phyloP scores from a whole-genome alignment of 2,113 vertebrate species.

The Eptesicus fuscus region DNA sequence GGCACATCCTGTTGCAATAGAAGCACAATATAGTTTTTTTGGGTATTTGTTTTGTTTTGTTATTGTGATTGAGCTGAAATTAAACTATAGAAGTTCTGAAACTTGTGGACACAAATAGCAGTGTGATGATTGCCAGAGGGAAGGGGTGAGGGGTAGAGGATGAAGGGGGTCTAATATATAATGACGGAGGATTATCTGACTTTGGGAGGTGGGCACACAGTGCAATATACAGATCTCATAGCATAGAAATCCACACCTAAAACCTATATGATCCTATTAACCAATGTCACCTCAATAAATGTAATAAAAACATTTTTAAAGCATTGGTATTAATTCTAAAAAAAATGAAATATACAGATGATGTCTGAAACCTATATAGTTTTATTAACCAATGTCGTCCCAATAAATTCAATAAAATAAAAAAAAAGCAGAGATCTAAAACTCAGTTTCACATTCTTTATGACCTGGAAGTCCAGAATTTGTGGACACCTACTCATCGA shows the following conservation, averaged over 20 bases:
- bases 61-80: not conserved
- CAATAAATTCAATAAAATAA: not conserved
- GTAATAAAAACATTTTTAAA: not conserved
- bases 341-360: not conserved
- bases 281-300: not conserved
- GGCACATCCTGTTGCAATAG: not conserved
- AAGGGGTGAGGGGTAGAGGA: not conserved
- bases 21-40: not conserved
- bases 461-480: not conserved
- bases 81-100: not conserved
- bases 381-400: not conserved
- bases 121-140: not conserved
- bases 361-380: not conserved
- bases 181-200: not conserved
- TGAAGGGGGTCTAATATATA: not conserved
- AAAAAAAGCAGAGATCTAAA: not conserved
- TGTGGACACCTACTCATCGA: not conserved
- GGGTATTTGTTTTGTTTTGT: not conserved
- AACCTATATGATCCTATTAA: not conserved
- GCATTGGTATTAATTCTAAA: not conserved
- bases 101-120: not conserved
- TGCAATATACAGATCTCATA: not conserved
- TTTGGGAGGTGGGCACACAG: not conserved
- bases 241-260: not conserved
- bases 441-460: not conserved